Evolutionary conservation across 2,888 invertebrate genomes (phyloP).

Genomic region (Teinopalpus imperialis): DNA sequence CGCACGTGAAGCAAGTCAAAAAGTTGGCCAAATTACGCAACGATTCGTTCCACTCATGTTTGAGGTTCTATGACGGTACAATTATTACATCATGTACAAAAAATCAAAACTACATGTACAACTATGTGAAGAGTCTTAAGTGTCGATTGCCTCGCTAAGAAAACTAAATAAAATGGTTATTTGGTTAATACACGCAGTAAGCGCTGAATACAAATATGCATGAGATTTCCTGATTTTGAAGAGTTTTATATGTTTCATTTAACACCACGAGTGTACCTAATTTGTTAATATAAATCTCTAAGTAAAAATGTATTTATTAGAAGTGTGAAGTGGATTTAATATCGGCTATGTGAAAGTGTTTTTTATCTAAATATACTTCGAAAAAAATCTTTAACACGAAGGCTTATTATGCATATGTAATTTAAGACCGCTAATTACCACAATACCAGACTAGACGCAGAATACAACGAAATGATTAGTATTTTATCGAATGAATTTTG

Average conservation of each 20-base stretch:
- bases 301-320: background rate
- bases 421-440: no score
- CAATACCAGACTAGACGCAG: no score
- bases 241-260: slow-evolving; percentile 6
- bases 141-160: slow-evolving; percentile 1
- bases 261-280: slow-evolving; percentile 1
- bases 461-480: no score
- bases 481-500: no score
- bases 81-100: slow-evolving; percentile 11
- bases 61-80: background rate
- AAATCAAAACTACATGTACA: background rate
- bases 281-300: slow-evolving; percentile 13
- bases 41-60: background rate
- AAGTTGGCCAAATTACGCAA: background rate
- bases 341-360: no score
- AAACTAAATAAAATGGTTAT: background rate
- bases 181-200: slow-evolving; percentile 9
- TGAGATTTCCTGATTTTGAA: slow-evolving; percentile 4
- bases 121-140: background rate
- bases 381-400: no score
- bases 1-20: background rate
- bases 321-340: background rate
- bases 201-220: slow-evolving; percentile 2
- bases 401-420: no score
- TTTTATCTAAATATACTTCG: no score